Evolutionary conservation across 2,888 invertebrate species (phyloP).

Genomic region (Physocephala rufipes): DNA sequence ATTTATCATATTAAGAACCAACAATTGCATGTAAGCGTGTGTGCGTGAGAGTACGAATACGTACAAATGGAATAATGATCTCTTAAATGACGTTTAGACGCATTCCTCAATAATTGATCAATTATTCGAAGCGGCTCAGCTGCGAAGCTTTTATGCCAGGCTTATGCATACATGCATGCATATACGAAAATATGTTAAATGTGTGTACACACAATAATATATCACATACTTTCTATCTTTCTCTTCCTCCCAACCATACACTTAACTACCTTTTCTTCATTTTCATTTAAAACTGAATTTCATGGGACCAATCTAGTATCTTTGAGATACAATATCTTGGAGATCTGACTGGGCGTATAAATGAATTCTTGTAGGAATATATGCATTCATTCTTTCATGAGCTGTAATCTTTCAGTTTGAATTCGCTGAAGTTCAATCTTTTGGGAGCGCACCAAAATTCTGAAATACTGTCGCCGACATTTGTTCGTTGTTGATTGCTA

Average conservation of each 20-base stretch:
- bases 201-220: neutral
- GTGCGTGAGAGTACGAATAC: too few species aligned
- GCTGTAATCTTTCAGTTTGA: too few species aligned
- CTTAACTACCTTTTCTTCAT: conserved; percentile 2
- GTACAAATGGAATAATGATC: conserved; percentile 57
- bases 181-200: too few species aligned
- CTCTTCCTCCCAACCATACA: neutral
- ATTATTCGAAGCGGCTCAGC: conserved; percentile 45
- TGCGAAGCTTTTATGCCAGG: conserved; percentile 8
- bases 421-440: too few species aligned
- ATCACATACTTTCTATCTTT: neutral
- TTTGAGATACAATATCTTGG: conserved; percentile 13
- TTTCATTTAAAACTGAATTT: neutral
- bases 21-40: conserved; percentile 11
- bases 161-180: neutral
- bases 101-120: conserved; percentile 59
- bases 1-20: conserved; percentile 10
- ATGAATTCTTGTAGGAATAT: too few species aligned
- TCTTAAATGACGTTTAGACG: conserved; percentile 60
- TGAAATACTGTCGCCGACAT: too few species aligned
- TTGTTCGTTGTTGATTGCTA: too few species aligned
- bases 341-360: too few species aligned
- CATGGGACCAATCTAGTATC: neutral
- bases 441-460: too few species aligned
- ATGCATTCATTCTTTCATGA: too few species aligned